Conservation (phyloP, 2,888 invertebrate species). For the Acronicta psi region DNA sequence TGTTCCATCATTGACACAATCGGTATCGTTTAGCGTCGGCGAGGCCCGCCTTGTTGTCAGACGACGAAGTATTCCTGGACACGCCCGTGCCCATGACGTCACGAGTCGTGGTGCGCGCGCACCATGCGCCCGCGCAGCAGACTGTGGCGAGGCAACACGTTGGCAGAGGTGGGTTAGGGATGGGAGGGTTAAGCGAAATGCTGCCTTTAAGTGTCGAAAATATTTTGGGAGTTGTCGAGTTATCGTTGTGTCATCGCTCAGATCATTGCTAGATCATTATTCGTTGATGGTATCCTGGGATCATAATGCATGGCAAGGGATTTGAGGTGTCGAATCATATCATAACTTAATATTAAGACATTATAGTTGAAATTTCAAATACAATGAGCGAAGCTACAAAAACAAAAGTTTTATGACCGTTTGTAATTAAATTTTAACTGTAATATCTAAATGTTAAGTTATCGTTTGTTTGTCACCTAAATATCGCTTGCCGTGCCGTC, state of each 20-base stretch:
- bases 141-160: slow-evolving; percentile 50
- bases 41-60: slow-evolving; percentile 71
- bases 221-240: not conserved
- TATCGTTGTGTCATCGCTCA: not conserved
- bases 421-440: no score
- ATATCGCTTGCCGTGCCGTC: no score
- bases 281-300: not conserved
- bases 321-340: no score
- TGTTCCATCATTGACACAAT: not conserved
- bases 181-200: not conserved
- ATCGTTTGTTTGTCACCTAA: no score
- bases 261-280: not conserved
- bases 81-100: slow-evolving; percentile 62
- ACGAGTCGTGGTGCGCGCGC: slow-evolving; percentile 56
- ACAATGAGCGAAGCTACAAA: no score
- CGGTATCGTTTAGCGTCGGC: slow-evolving; percentile 16
- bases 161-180: slow-evolving; percentile 61
- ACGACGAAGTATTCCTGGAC: slow-evolving; percentile 79
- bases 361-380: no score
- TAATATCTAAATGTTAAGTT: no score
- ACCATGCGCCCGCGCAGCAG: slow-evolving; percentile 60
- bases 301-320: no score
- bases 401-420: no score
- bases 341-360: no score
- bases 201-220: no score